A percentile compares a stretch with the other conserved stretches of the same genome.
Evolutionary conservation across 1,140 invertebrate genomes (phyloP).

Genomic region (Neodiprion lecontei): DNA sequence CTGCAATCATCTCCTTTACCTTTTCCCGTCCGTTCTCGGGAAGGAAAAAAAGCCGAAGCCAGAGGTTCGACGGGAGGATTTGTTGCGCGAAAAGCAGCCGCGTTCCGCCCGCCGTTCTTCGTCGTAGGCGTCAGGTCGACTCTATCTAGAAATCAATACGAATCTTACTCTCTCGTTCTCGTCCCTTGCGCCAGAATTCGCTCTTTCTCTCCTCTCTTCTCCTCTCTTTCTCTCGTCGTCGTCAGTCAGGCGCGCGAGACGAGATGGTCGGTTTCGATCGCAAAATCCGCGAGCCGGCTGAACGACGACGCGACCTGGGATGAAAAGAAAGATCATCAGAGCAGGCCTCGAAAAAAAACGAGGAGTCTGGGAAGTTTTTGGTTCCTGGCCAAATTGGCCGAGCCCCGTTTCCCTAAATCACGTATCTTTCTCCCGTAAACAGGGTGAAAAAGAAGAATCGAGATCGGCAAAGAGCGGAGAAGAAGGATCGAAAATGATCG

Average conservation of each 20-base stretch:
- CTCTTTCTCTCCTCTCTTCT: conserved; percentile 6
- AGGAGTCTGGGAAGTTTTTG: conserved; percentile 33
- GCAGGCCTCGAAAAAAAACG: not conserved
- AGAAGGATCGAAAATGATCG: not conserved
- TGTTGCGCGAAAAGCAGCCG: conserved; percentile 24
- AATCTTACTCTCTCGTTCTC: conserved; percentile 42
- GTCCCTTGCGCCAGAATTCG: conserved; percentile 25
- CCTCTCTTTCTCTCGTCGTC: conserved; percentile 30
- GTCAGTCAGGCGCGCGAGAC: conserved; percentile 1
- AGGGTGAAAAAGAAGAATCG: not conserved
- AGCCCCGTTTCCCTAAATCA: not conserved
- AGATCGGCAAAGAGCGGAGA: not conserved
- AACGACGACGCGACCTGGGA: conserved; percentile 25
- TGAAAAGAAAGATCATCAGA: not conserved
- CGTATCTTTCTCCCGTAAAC: not conserved
- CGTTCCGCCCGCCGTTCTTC: not conserved
- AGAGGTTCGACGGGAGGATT: conserved; percentile 14
- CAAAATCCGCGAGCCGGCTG: not conserved
- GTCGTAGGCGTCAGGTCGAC: conserved; percentile 22
- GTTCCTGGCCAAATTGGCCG: conserved; percentile 39
- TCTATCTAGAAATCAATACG: conserved; percentile 50
- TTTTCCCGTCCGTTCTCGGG: no score
- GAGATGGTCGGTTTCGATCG: not conserved
- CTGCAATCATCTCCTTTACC: not conserved
- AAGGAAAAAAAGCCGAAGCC: not conserved